Base-by-base conservation (phyloP, 2,888 invertebrate species). In the Tipula vernalis region DNA sequence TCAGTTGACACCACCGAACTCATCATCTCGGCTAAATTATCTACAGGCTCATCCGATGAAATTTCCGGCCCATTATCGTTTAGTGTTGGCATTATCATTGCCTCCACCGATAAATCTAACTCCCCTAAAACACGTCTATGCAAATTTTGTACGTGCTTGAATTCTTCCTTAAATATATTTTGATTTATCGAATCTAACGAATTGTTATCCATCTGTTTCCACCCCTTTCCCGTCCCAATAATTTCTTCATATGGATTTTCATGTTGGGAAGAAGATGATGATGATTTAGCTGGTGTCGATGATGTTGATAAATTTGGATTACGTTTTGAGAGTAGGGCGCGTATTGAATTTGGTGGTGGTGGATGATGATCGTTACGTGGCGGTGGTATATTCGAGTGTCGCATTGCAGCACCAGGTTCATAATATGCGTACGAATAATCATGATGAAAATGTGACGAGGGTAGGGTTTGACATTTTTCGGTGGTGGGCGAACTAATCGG, bases 381-480 rank as follows among this genome's bases (percentile, higher is more conserved):
- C 92, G 93, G 93, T 36, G 95, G 94, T 90, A 95, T 93, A 89
- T 95, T 94, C 88, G 94, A 94, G 89, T 94, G 93, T 88, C 93
- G 92, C 87, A 93, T 93, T 87, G 93, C 93, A 2, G 94, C 93
- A 5, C 94, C 94, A 0, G 94, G 94, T 90, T 96, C 96, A 90
- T 96, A 96, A 90, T 96, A 96, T 12, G 96, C 96, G 91, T 96
- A 96, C 39, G 96, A 95, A 91, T 96, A 96, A 89, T 96, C 96
- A 86, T 92, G 92, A 87, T 91, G 91, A 8, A 90, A 89, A 3
- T 91, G 90, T 42, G 87, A 47, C 10, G 86, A 57, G 15, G 87
- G 83, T 84, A 57, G 41, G 47, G 87, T 87, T 83, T 87, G 85
- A 85, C 83, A 85, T 85, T 86, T 87, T 87, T 87, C 18, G 8